Conservation (phyloP, 2,113 vertebrate genomes). For the Sapajus apella region DNA sequence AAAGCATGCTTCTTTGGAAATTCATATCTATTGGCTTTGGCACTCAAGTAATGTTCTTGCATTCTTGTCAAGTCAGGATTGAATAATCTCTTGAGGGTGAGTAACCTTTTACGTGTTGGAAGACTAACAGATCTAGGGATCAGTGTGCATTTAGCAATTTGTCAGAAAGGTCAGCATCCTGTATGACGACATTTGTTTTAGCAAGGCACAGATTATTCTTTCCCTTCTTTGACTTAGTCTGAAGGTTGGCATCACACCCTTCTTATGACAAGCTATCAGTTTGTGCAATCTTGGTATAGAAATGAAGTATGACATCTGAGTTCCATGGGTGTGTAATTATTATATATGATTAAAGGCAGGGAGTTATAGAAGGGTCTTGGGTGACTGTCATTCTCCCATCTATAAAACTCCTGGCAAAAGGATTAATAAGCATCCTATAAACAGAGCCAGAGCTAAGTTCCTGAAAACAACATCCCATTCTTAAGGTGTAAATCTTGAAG, state of each 20-base stretch:
- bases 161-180: constrained; percentile 41
- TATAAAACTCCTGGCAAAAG: constrained; percentile 10
- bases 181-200: not conserved
- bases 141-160: constrained; percentile 47
- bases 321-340: not conserved
- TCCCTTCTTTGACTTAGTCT: not conserved
- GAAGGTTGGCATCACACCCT: not conserved
- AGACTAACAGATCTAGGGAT: constrained; percentile 35
- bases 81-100: constrained; percentile 44
- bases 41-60: constrained; percentile 42
- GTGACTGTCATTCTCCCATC: not conserved
- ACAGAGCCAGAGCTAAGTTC: not conserved
- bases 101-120: constrained; percentile 66
- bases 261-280: not conserved
- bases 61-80: constrained; percentile 54
- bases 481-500: not conserved
- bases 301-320: not conserved
- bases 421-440: not conserved
- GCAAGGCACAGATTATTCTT: not conserved
- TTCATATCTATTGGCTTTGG: constrained; percentile 42
- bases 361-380: not conserved
- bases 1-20: constrained; percentile 49
- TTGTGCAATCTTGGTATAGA: not conserved
- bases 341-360: not conserved
- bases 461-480: not conserved